Percentiles rank a stretch among this genome's conserved stretches.
These are phyloP conservation scores for Corythaixoides concolor DNA, from an alignment of 2,113 vertebrate species.

Conservation along the genomic window DNA sequence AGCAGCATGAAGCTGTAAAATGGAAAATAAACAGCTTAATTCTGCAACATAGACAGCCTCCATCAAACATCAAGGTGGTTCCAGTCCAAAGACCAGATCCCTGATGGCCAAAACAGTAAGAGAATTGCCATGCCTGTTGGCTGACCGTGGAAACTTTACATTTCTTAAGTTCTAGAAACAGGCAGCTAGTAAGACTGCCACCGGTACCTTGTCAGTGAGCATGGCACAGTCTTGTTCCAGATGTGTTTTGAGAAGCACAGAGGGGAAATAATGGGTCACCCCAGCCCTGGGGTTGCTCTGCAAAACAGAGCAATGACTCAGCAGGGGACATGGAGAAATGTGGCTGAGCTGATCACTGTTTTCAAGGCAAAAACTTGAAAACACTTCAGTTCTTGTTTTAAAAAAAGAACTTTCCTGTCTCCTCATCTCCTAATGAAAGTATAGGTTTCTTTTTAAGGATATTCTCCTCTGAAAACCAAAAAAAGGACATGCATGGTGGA, in stretches of 20 bases:
- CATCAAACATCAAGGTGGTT: neutral
- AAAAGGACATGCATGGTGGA: neutral
- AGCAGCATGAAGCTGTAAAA: neutral
- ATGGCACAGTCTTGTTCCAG: neutral
- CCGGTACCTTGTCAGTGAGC: neutral
- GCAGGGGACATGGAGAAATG: neutral
- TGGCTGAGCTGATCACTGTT: neutral
- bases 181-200: neutral
- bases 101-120: neutral
- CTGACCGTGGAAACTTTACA: neutral
- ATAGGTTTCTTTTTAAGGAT: neutral
- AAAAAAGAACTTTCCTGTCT: neutral
- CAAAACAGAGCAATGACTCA: neutral
- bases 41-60: neutral
- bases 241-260: neutral
- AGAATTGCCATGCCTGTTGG: neutral
- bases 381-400: neutral
- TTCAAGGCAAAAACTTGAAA: neutral
- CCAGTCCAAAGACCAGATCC: neutral
- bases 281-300: neutral
- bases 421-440: neutral
- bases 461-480: neutral
- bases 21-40: conserved; percentile 2
- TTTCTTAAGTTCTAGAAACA: neutral
- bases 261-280: neutral